phyloP scores from a whole-genome alignment of 2,888 invertebrate genomes.

The Theretra japonica region DNA sequence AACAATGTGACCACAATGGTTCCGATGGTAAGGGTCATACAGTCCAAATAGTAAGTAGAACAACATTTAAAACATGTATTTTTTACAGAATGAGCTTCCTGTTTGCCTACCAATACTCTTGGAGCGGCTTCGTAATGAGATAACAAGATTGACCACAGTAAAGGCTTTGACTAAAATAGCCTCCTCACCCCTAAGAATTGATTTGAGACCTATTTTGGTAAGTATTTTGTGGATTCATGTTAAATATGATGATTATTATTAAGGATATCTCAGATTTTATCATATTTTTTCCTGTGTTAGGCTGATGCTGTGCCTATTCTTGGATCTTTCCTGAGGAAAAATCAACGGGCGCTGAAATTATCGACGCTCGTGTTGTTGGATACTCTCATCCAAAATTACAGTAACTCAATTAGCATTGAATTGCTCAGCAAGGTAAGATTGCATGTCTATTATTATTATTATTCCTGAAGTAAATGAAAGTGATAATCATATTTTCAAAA shows the following conservation, averaged over 20 bases:
- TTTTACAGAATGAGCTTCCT: conserved; percentile 87
- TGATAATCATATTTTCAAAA: too few species aligned
- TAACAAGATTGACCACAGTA: conserved; percentile 97
- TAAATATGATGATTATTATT: conserved; percentile 24
- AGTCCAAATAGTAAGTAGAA: too few species aligned
- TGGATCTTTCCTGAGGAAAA: conserved; percentile 97
- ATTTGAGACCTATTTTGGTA: conserved; percentile 92
- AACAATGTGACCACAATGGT: too few species aligned
- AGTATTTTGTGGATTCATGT: conserved; percentile 45
- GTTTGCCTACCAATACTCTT: conserved; percentile 97
- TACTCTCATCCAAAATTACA: conserved; percentile 95
- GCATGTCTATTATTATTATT: background rate
- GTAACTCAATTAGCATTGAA: conserved; percentile 87
- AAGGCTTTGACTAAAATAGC: conserved; percentile 98
- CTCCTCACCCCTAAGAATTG: conserved; percentile 93
- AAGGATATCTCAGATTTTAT: conserved; percentile 10
- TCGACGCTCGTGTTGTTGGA: conserved; percentile 95
- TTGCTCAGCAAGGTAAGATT: conserved; percentile 87
- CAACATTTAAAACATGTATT: conserved; percentile 30
- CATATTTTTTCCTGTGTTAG: conserved; percentile 61
- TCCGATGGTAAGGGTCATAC: too few species aligned
- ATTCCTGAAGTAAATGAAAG: too few species aligned
- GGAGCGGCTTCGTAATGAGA: conserved; percentile 98
- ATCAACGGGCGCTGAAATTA: conserved; percentile 96
- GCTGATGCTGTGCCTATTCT: conserved; percentile 95